phyloP scores from a whole-genome alignment of 2,888 invertebrate species.

The Cetonia aurata region DNA sequence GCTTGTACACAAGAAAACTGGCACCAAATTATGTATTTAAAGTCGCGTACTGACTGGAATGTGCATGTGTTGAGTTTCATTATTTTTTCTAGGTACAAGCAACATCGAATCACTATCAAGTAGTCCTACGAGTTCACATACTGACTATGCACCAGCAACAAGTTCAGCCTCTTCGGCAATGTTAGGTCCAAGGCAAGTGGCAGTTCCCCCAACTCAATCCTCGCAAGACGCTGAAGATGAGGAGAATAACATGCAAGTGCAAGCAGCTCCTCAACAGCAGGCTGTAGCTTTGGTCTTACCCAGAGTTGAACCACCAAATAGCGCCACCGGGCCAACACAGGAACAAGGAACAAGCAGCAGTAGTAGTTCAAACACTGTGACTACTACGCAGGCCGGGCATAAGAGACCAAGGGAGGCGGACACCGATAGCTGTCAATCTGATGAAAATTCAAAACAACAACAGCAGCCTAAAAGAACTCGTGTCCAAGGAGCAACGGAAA shows the following conservation, averaged over 20 bases:
- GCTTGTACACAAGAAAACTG: too few species aligned
- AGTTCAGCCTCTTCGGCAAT: constrained; percentile 70
- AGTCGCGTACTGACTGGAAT: too few species aligned
- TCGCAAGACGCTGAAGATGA: constrained; percentile 72
- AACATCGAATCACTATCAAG: constrained; percentile 71
- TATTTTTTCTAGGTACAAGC: constrained; percentile 60
- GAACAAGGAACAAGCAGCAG: constrained; percentile 63
- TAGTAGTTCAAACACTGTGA: constrained; percentile 77
- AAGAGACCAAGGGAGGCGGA: constrained; percentile 74
- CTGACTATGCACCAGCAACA: constrained; percentile 89
- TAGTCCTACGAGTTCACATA: constrained; percentile 81
- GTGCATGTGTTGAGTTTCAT: background rate
- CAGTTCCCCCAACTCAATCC: constrained; percentile 74
- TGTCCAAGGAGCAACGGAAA: constrained; percentile 60
- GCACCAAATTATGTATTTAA: too few species aligned
- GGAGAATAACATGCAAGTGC: constrained; percentile 60
- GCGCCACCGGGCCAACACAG: constrained; percentile 60
- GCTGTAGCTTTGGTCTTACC: constrained; percentile 80
- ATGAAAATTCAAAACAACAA: constrained; percentile 67
- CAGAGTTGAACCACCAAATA: constrained; percentile 75
- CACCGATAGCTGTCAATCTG: constrained; percentile 68
- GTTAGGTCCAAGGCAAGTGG: constrained; percentile 70
- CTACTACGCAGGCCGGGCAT: constrained; percentile 75
- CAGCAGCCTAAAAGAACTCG: constrained; percentile 68
- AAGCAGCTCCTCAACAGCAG: constrained; percentile 68